A percentile compares a stretch with the other conserved stretches of the same genome.
Conservation (phyloP, 2,797 vertebrate species). For the Halcyon badia region DNA sequence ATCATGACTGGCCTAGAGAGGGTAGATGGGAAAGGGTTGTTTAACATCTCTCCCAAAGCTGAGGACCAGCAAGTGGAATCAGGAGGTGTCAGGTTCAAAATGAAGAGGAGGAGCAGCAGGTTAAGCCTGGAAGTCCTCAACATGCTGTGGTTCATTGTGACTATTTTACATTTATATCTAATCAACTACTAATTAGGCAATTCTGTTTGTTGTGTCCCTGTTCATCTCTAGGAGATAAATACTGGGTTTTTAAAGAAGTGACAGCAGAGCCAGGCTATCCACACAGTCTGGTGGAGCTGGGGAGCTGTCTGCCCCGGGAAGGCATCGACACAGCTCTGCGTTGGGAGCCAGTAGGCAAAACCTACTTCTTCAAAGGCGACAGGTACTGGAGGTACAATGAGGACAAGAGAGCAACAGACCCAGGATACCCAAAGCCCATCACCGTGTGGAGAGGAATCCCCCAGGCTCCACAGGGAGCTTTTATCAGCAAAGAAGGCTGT, state of each 20-base stretch:
- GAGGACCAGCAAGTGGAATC: not conserved
- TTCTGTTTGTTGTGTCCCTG: not conserved
- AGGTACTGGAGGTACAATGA: slow-evolving; percentile 98
- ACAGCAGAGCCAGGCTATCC: slow-evolving; percentile 94
- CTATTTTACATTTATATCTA: rapidly evolving
- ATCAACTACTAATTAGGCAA: not conserved
- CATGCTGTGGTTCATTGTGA: not conserved
- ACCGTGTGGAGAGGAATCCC: slow-evolving; percentile 95
- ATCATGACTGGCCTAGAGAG: not conserved
- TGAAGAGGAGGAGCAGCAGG: not conserved
- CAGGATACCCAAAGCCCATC: slow-evolving; percentile 96
- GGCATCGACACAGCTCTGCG: slow-evolving; percentile 95
- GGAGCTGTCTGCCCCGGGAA: slow-evolving; percentile 90
- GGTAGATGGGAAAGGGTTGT: not conserved
- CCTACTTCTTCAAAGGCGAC: slow-evolving; percentile 98
- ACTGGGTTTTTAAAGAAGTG: slow-evolving; percentile 97
- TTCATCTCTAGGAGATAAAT: slow-evolving; percentile 88
- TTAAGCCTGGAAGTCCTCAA: not conserved
- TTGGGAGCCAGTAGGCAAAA: slow-evolving; percentile 96
- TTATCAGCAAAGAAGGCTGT: slow-evolving; percentile 98
- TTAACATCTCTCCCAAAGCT: not conserved
- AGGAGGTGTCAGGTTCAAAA: not conserved
- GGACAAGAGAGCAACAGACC: slow-evolving; percentile 90
- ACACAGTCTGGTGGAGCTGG: slow-evolving; percentile 92
- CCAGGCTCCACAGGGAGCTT: slow-evolving; percentile 93